phyloP scores from a whole-genome alignment of 2,888 invertebrate species.

The Papilio gigon region DNA sequence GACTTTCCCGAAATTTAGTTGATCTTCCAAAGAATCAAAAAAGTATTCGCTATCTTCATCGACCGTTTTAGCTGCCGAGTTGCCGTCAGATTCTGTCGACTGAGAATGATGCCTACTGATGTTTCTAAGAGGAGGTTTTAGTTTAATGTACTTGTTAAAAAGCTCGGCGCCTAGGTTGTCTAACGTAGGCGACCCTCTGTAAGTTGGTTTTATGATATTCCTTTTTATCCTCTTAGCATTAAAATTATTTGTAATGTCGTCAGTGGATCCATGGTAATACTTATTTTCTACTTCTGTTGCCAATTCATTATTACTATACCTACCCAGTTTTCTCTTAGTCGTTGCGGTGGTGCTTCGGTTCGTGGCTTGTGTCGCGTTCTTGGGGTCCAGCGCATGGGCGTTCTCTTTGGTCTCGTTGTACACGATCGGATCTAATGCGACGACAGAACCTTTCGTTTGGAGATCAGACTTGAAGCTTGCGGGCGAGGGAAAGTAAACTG shows the following conservation, averaged over 20 bases:
- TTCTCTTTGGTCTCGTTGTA: constrained; percentile 13
- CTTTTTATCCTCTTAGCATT: constrained; percentile 11
- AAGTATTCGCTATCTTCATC: constrained; percentile 19
- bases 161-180: constrained; percentile 12
- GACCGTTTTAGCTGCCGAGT: constrained; percentile 9
- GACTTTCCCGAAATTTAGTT: constrained; percentile 3
- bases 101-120: constrained; percentile 9
- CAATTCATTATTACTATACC: constrained; percentile 18
- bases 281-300: constrained; percentile 10
- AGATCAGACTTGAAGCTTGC: background rate
- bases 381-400: constrained; percentile 4
- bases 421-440: background rate
- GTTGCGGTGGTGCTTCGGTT: constrained; percentile 1
- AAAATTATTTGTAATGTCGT: background rate
- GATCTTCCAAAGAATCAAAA: constrained; percentile 33
- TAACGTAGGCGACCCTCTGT: background rate
- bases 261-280: constrained; percentile 9
- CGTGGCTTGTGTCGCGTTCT: background rate
- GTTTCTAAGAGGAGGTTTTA: constrained; percentile 32
- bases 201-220: constrained; percentile 8
- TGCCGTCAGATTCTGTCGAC: constrained; percentile 1
- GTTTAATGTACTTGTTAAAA: constrained; percentile 31
- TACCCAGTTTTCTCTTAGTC: constrained; percentile 21
- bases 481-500: constrained; percentile 44
- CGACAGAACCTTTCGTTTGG: background rate